Conservation (phyloP, 2,797 vertebrate genomes). For the Pseudochirops cupreus region DNA sequence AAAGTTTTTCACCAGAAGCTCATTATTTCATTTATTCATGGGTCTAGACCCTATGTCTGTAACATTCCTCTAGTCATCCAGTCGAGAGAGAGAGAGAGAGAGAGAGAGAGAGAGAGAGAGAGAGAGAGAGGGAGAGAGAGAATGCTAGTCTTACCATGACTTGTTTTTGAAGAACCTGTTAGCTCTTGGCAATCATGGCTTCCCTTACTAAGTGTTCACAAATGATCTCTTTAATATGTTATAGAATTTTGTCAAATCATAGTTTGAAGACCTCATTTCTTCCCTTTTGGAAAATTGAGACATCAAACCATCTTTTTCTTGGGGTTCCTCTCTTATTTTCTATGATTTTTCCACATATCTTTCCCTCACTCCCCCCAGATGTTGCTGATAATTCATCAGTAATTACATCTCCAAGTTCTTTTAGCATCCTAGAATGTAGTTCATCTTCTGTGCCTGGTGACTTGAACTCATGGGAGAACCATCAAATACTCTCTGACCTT, state of each 20-base stretch:
- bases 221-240: not conserved
- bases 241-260: not conserved
- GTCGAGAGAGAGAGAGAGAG: not conserved
- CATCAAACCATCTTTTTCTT: not conserved
- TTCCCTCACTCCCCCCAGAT: not conserved
- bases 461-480: not conserved
- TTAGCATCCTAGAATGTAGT: not conserved
- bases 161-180: not conserved
- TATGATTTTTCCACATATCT: not conserved
- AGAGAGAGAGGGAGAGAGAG: not conserved
- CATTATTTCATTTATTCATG: not conserved
- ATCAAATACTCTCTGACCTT: not conserved
- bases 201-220: not conserved
- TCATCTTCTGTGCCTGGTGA: not conserved
- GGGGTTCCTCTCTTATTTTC: not conserved
- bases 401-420: not conserved
- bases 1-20: not conserved
- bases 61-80: not conserved
- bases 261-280: not conserved
- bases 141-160: not conserved
- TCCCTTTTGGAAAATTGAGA: not conserved
- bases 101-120: too few relatives aligned
- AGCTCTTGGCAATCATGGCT: not conserved
- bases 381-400: not conserved
- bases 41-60: not conserved